Evolutionary conservation across 2,113 vertebrate genomes (phyloP), one percentile per base, ranked within the genome.

Genomic region (Ctenodactylus gundi): DNA sequence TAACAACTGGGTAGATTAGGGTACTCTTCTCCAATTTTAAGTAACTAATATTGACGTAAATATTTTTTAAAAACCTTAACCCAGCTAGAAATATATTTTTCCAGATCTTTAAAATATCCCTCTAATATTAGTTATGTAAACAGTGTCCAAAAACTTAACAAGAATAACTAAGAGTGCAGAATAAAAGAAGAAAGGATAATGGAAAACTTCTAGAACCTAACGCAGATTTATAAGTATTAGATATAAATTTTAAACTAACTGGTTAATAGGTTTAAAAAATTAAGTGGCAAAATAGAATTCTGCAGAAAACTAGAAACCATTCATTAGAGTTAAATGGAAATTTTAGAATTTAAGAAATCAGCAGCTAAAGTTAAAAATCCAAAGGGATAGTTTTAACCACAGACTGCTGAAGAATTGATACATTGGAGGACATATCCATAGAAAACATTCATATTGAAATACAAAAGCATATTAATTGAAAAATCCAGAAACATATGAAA

Each of bases 311-410:
- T 92, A 18, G 34, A 94, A 94, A n/a, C n/a, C n/a, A n/a, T n/a
- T n/a, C n/a, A n/a, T n/a, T n/a, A n/a, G n/a, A n/a, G n/a, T 88
- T 85, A 73, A 89, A 65, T 73, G 51, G 11, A 89, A 80, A 84
- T 73, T 36, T 85, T 67, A 84, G n/a, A 88, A 44, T 21, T 57
- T 65, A 39, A 67, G 76, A 85, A 73, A 57, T 14, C 20, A 75
- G 72, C 25, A 82, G n/a, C 53, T 65, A 65, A 92, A 27, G 58
- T 29, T 82, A 73, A 18, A 34, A 87, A 64, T 75, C 49, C 58
- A 44, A 55, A 20, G 46, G 12, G 7, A 62, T 89, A 6, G 15
- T 17, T 68, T 80, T 78, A 91, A 60, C 15, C 31, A 36, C 51
- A 64, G 39, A 76, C 31, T 23, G n/a, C 29, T 84, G 13, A 39